These are phyloP conservation scores for Drosophila lacteicornis DNA, from an alignment of 1,140 invertebrate species.

Conservation along the genomic window DNA sequence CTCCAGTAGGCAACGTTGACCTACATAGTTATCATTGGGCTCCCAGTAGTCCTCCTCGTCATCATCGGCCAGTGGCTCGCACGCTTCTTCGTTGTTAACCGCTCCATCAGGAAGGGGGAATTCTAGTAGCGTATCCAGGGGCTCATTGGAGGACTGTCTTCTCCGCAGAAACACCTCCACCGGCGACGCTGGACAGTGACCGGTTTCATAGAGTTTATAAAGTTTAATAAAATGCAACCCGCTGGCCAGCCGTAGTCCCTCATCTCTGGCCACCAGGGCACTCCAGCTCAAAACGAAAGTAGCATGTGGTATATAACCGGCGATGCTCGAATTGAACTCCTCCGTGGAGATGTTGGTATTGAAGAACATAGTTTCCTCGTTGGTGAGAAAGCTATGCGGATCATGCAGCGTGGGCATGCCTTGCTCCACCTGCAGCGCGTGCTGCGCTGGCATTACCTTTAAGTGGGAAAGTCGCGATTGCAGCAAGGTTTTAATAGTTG, in stretches of 20 bases:
- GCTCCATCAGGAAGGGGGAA: conserved; percentile 58
- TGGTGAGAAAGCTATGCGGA: conserved; percentile 74
- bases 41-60: conserved; percentile 79
- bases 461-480: conserved; percentile 63
- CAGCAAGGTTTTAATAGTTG: conserved; percentile 55
- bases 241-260: conserved; percentile 54
- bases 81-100: conserved; percentile 37
- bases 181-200: conserved; percentile 50
- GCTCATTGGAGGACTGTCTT: conserved; percentile 31
- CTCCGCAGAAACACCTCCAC: conserved; percentile 32
- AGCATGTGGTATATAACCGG: conserved; percentile 67
- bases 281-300: conserved; percentile 75
- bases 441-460: conserved; percentile 52
- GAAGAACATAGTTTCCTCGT: conserved; percentile 78
- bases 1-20: conserved; percentile 74
- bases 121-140: conserved; percentile 39
- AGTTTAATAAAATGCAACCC: conserved; percentile 82
- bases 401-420: conserved; percentile 48
- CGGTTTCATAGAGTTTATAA: conserved; percentile 71
- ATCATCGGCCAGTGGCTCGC: conserved; percentile 57
- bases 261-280: conserved; percentile 58
- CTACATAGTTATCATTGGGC: conserved; percentile 75
- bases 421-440: conserved; percentile 56
- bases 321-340: conserved; percentile 78
- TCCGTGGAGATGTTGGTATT: conserved; percentile 76